Base-by-base conservation (phyloP, 2,797 vertebrate genomes). In the Macroramphosus scolopax region DNA sequence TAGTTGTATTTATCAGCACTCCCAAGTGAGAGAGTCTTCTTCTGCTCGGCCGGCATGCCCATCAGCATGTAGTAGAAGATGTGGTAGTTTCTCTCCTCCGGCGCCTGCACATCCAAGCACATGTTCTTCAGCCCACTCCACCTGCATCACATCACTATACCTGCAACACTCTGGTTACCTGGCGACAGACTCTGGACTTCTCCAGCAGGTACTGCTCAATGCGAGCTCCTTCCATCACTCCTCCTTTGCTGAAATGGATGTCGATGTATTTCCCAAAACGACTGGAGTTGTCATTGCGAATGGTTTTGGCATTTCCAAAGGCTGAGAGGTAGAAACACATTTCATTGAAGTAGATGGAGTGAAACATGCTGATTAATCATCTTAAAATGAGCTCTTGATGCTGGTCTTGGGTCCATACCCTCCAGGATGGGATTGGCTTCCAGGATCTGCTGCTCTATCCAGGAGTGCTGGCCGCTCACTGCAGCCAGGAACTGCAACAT, bases 201-300 rank as follows among this genome's bases (percentile, higher is more conserved):
- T 99, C 97, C 78, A 98, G 87, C 20, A 99, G 92, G 53, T 98
- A 99, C 68, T 98, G 95, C 26, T 99, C 94, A 1, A 98, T 86
- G 2, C 89, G 87, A 0, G 97, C 96, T 5, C 95, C 94, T 59
- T 96, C 88, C 0, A 99, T 98, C 42, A 92, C 90, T 6, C 94
- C 94, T 0, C 50, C 87, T 12, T 87, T 59, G 56, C 67, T 93
- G 86, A 98, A 96, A 77, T 88, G 84, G 61, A 98, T 90, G 54
- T 99, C 92, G 0, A 96, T 91, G 81, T 98, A 98, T 74, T 99
- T 99, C 62, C 97, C 97, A 15, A 98, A 99, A 44, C 97, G 95
- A 66, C 96, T 98, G 5, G 97, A 99, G 81, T 99, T 99, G 77
- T 99, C 94, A 2, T 99, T 99, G 44, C 90, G 89, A 46, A 95